Base-by-base conservation (phyloP, 2,888 invertebrate genomes). In the Rhagonycha lutea region DNA sequence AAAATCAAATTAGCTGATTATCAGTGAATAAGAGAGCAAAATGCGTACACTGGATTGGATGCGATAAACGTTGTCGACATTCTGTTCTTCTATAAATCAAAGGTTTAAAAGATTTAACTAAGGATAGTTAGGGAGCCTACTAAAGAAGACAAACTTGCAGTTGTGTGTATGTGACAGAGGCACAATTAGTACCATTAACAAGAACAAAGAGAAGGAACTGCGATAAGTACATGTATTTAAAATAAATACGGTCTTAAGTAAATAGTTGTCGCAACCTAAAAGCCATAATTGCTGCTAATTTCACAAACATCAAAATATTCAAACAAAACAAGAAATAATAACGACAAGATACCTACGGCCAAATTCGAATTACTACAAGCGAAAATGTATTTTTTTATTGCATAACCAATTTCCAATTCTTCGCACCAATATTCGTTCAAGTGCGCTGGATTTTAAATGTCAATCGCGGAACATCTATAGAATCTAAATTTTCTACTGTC, bases 151-250 rank as follows among this genome's bases (percentile, higher is more conserved):
- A 62, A 70, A 70, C 29, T 70, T 61, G 70, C 70, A 70, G 70
- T 70, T 67, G 72, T 60, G 67, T 72, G 60, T 47, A 65, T 47
- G 67, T 65, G 71, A 67, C 60, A 28, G 24, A 14, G 26, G 67
- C n/a, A 67, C 67, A 72, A 72, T 72, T 72, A 72, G 72, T 60
- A 32, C 67, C 63, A 72, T 72, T 72, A 67, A 60, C 60, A 63
- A 24, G 32, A 72, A 72, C 72, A 72, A 60, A 67, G 60, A 29
- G 24, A 26, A 61, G 65, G 60, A 47, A 47, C 67, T 32, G 62
- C 23, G 10, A 62, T 47, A 63, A 63, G 70, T 63, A 63, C 70
- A 71, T 71, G 18, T 23, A 32, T 61, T 71, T 32, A 71, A 71
- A 65, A 61, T 69, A 63, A 28, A 61, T 47, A 47, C 47, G n/a